These are phyloP conservation scores for Lumbricus terrestris DNA, from an alignment of 2,888 invertebrate genomes.

Conservation along the genomic window DNA sequence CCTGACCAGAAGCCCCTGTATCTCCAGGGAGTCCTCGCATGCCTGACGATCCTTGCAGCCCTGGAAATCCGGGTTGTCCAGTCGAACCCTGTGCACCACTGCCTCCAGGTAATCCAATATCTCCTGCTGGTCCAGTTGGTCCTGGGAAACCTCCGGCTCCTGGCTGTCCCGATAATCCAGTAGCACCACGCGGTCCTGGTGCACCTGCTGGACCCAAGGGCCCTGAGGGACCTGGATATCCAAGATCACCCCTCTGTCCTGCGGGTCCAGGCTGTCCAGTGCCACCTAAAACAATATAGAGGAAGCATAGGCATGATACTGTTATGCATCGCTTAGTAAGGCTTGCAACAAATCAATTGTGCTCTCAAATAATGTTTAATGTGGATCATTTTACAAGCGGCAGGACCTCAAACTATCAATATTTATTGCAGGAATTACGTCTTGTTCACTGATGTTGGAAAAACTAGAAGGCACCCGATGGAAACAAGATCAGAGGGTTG, in stretches of 20 bases:
- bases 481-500: too few relatives aligned
- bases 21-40: slow-evolving; percentile 11
- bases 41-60: slow-evolving; percentile 28
- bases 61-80: slow-evolving; percentile 30
- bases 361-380: not conserved
- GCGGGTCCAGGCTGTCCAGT: slow-evolving; percentile 22
- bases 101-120: slow-evolving; percentile 14
- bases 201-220: slow-evolving; percentile 13
- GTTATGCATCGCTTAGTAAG: not conserved
- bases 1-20: slow-evolving; percentile 13
- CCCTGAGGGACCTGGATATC: slow-evolving; percentile 21
- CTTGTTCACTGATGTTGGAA: too few relatives aligned
- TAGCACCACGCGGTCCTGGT: not conserved
- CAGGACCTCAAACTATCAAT: too few relatives aligned
- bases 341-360: not conserved
- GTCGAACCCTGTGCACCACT: slow-evolving; percentile 16
- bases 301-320: not conserved
- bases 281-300: not conserved
- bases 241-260: slow-evolving; percentile 22
- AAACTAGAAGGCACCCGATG: too few relatives aligned
- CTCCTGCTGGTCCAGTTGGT: slow-evolving; percentile 20
- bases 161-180: slow-evolving; percentile 10
- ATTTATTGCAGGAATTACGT: too few relatives aligned
- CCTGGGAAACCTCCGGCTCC: slow-evolving; percentile 45
- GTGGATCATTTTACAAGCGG: too few relatives aligned